Percentiles rank a stretch among this genome's conserved stretches.
These are phyloP conservation scores for Zeuzera pyrina DNA, from an alignment of 2,888 invertebrate species.

Conservation along the genomic window DNA sequence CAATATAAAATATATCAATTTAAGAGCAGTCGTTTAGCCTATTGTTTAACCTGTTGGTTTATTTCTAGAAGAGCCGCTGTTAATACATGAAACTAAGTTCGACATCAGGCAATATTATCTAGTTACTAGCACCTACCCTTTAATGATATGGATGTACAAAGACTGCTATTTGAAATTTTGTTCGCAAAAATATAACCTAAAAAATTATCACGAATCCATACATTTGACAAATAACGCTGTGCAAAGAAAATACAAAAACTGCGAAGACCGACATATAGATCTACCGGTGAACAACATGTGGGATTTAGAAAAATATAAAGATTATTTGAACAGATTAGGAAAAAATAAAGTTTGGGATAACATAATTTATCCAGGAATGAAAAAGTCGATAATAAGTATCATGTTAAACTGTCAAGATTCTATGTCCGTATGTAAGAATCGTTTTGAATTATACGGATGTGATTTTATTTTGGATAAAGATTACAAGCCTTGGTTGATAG, in stretches of 20 bases:
- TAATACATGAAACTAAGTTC: slow-evolving; percentile 90
- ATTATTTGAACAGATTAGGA: slow-evolving; percentile 72
- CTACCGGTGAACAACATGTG: slow-evolving; percentile 90
- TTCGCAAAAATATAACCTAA: slow-evolving; percentile 84
- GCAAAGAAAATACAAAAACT: slow-evolving; percentile 81
- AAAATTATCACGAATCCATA: slow-evolving; percentile 86
- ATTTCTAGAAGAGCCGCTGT: slow-evolving; percentile 81
- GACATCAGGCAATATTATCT: slow-evolving; percentile 94
- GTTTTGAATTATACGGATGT: slow-evolving; percentile 93
- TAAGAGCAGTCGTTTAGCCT: too few species aligned
- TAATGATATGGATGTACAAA: slow-evolving; percentile 90
- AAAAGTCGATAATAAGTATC: slow-evolving; percentile 84
- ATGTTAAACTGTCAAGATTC: slow-evolving; percentile 85
- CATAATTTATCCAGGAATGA: slow-evolving; percentile 88
- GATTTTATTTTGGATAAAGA: slow-evolving; percentile 93
- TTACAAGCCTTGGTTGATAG: slow-evolving; percentile 90
- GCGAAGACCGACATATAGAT: slow-evolving; percentile 64
- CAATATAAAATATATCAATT: too few species aligned
- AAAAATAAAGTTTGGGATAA: slow-evolving; percentile 78
- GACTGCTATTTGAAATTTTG: slow-evolving; percentile 90
- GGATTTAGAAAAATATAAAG: slow-evolving; percentile 81
- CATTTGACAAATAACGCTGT: slow-evolving; percentile 92
- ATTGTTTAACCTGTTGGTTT: too few species aligned
- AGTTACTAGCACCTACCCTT: slow-evolving; percentile 82
- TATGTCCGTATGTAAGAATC: slow-evolving; percentile 78